Evolutionary conservation across 1,140 invertebrate species (phyloP), one percentile per base, ranked within the genome.

Genomic region (Bombus fervidus): DNA sequence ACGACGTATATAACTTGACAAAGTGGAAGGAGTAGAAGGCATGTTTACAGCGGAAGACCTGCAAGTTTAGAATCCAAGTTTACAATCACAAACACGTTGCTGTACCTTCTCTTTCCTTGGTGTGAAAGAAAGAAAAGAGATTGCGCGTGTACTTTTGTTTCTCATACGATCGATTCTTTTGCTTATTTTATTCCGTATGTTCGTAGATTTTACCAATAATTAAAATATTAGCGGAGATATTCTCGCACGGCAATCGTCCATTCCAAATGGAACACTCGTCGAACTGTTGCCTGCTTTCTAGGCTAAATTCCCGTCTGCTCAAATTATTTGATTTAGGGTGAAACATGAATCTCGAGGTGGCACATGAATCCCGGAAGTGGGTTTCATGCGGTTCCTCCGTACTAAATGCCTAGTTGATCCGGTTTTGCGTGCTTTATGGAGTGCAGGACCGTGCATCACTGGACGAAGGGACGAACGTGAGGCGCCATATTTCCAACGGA

Each of bases 401-500:
- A 74, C 75, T 88, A 86, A 88, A 77, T 77, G 87, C 83, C 69
- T 79, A 73, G 73, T 85, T 89, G 88, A 87, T 88, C 88, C 86
- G 68, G 79, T 74, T 71, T 89, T 69, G 66, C 76, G 79, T 90
- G 83, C 86, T 90, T 90, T 90, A 90, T 90, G 89, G 86, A 80
- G 89, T 81, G 83, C 86, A 77, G 86, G 79, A 53, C 71, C 77
- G 69, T 68, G 39, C 75, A 62, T 72, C 57, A 81, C 39, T 72
- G 43, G 69, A 53, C 62, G 66, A 69, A 69, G 83, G 86, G 71
- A 86, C 87, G 88, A 81, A 91, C 89, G 83, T 78, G 83, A 89
- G 86, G 69, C 83, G 83, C 76, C 86, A 91, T 91, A 92, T 92
- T 92, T 91, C 89, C 90, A 92, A 66, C 89, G 89, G 91, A 92